Evolutionary conservation across 2,797 vertebrate species (phyloP).

Genomic region (Etheostoma perlongum): DNA sequence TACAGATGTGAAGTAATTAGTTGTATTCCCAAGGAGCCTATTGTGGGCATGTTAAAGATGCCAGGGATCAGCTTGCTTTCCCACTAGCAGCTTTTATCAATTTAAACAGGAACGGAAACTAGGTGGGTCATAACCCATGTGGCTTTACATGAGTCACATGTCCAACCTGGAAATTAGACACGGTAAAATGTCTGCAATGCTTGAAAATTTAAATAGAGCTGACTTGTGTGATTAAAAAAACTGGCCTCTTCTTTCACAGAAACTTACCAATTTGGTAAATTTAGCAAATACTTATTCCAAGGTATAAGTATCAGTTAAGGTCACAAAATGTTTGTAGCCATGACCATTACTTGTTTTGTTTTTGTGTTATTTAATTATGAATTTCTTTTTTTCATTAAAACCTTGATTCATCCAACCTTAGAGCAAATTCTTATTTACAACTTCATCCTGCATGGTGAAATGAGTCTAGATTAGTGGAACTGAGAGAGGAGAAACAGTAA

Average conservation of each 20-base stretch:
- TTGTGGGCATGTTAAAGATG: slow-evolving; percentile 92
- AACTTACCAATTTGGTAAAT: background rate
- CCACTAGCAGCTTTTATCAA: slow-evolving; percentile 92
- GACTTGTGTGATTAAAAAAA: slow-evolving; percentile 29
- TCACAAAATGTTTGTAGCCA: background rate
- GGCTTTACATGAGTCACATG: slow-evolving; percentile 89
- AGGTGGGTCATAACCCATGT: slow-evolving; percentile 91
- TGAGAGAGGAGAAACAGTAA: background rate
- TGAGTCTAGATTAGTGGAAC: slow-evolving; percentile 1
- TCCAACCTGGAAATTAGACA: slow-evolving; percentile 79
- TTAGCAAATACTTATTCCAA: background rate
- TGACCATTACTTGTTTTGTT: too few species aligned
- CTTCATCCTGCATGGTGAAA: background rate
- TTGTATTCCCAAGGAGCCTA: slow-evolving; percentile 93
- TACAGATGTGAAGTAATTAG: slow-evolving; percentile 99
- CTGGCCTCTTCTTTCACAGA: slow-evolving; percentile 4
- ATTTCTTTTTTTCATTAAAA: slow-evolving; percentile 25
- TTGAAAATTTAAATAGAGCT: slow-evolving; percentile 12
- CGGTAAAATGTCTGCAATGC: slow-evolving; percentile 37
- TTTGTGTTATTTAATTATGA: too few species aligned
- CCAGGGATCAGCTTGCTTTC: slow-evolving; percentile 90
- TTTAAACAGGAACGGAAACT: slow-evolving; percentile 90
- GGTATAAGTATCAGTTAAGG: background rate
- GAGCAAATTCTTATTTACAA: slow-evolving; percentile 6
- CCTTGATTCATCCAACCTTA: slow-evolving; percentile 23